Conservation (phyloP, 2,888 invertebrate genomes). For the Anagyrus pseudococci region DNA sequence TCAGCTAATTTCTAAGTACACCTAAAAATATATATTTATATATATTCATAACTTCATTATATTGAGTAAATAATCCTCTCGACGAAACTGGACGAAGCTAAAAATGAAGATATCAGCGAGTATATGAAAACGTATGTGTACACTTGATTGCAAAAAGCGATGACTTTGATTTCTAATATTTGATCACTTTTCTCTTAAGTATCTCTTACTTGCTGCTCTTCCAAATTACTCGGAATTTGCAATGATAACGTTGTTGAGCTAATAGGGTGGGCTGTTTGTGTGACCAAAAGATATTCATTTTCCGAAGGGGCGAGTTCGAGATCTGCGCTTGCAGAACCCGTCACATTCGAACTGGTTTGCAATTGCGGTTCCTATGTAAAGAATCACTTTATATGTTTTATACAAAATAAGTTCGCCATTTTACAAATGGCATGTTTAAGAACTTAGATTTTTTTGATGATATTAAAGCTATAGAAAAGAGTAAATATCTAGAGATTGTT, state of each 20-base stretch:
- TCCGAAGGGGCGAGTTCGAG: constrained; percentile 45
- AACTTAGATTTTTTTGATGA: neutral
- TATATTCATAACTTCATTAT: neutral
- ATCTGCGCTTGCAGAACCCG: constrained; percentile 34
- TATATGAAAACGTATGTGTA: constrained; percentile 1
- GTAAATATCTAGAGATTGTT: neutral
- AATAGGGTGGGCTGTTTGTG: constrained; percentile 12
- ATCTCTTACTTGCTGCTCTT: constrained; percentile 32
- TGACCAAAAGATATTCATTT: constrained; percentile 40
- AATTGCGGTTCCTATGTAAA: constrained; percentile 33
- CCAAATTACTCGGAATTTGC: constrained; percentile 9
- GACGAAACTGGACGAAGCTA: constrained; percentile 10
- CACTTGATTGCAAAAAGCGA: constrained; percentile 7
- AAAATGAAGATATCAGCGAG: constrained; percentile 9
- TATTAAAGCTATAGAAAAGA: neutral
- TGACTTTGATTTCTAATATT: constrained; percentile 3
- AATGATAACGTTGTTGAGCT: constrained; percentile 41
- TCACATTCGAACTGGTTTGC: constrained; percentile 32
- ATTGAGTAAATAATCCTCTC: neutral
- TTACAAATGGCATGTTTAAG: neutral
- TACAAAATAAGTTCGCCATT: neutral
- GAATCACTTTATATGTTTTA: constrained; percentile 22
- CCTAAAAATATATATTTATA: neutral
- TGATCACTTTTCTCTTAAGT: constrained; percentile 3
- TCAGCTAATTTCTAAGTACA: neutral